Evolutionary conservation across 2,113 vertebrate genomes (phyloP).

Genomic region (Cettia cetti): DNA sequence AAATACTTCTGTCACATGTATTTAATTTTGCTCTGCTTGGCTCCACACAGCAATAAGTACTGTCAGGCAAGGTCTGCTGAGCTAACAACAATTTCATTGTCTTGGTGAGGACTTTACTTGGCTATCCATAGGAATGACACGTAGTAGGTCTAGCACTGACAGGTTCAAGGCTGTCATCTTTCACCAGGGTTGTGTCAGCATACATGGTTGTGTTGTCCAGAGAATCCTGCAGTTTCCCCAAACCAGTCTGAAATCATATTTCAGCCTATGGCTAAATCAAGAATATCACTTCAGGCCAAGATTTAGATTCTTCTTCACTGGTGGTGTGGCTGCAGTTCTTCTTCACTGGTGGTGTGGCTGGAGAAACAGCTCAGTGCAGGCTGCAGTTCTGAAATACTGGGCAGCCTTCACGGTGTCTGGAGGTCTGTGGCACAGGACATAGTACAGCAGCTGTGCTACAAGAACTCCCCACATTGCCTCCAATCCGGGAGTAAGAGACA

Average conservation of each 20-base stretch:
- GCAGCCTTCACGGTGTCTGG: neutral
- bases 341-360: neutral
- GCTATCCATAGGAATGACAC: neutral
- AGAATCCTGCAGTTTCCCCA: neutral
- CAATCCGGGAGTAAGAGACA: neutral
- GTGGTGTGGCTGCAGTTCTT: too few species aligned
- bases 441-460: neutral
- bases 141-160: neutral
- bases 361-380: neutral
- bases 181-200: neutral
- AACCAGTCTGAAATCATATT: neutral
- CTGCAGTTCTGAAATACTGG: neutral
- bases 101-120: neutral
- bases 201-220: neutral
- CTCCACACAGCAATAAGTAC: neutral
- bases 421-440: accelerated
- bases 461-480: neutral
- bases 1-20: neutral
- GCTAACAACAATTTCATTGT: neutral
- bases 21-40: neutral
- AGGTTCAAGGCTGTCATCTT: neutral
- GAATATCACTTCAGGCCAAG: neutral
- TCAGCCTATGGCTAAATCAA: neutral
- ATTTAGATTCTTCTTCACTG: neutral
- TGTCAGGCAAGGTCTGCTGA: neutral